Evolutionary conservation across 2,888 invertebrate species (phyloP).

Genomic region (Hirtodrosophila histrioides): DNA sequence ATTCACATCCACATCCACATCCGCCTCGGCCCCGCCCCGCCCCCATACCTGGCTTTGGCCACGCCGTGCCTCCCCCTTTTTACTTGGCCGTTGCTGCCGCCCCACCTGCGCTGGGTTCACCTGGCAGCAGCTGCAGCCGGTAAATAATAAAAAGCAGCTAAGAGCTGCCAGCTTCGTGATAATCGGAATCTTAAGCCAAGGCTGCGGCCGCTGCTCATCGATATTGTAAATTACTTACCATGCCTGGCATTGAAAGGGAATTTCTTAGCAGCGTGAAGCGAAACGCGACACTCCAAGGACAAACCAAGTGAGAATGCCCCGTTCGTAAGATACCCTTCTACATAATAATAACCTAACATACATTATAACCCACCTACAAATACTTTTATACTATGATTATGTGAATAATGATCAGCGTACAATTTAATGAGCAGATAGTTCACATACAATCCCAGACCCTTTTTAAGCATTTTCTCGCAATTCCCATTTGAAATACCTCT

Average conservation of each 20-base stretch:
- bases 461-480: too few species aligned
- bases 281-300: constrained; percentile 17
- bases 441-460: too few species aligned
- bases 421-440: too few species aligned
- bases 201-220: constrained; percentile 52
- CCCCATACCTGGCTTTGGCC: not conserved
- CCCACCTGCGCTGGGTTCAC: constrained; percentile 38
- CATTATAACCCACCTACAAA: too few species aligned
- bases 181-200: constrained; percentile 58
- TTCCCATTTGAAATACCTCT: too few species aligned
- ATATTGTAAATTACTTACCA: constrained; percentile 63
- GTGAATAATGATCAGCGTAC: too few species aligned
- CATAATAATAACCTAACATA: too few species aligned
- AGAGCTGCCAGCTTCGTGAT: constrained; percentile 42
- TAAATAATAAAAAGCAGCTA: constrained; percentile 48
- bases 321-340: too few species aligned
- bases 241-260: constrained; percentile 30
- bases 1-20: not conserved
- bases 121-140: constrained; percentile 52
- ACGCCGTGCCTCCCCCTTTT: not conserved
- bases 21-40: not conserved
- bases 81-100: constrained; percentile 1
- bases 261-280: constrained; percentile 19
- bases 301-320: too few species aligned
- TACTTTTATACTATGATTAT: too few species aligned